Percentiles rank a stretch among this genome's conserved stretches.
Conservation (phyloP, 2,888 invertebrate species). For the Polylopha cassiicola region DNA sequence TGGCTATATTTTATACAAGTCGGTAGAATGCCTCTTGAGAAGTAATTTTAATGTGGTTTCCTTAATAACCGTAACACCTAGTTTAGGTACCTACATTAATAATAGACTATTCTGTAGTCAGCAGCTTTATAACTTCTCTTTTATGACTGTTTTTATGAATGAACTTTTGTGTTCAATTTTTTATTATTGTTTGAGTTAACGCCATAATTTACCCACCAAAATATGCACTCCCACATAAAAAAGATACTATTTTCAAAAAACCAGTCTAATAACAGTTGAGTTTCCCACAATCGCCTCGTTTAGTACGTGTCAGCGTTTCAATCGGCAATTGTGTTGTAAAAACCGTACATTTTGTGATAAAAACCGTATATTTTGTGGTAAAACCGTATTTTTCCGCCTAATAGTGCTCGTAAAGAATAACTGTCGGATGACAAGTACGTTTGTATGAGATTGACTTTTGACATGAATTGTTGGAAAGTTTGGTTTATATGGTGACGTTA, state of each 20-base stretch:
- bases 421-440: conserved; percentile 37
- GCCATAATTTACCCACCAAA: no score
- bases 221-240: no score
- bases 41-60: no score
- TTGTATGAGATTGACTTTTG: conserved; percentile 42
- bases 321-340: conserved; percentile 30
- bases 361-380: conserved; percentile 30
- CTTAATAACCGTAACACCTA: no score
- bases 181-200: background rate
- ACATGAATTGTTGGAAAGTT: conserved; percentile 27
- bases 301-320: conserved; percentile 31
- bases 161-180: no score
- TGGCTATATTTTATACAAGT: no score
- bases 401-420: conserved; percentile 33
- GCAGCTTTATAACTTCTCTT: no score
- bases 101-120: no score
- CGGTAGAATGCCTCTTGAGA: no score
- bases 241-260: conserved; percentile 7
- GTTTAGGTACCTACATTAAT: no score
- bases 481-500: conserved; percentile 38
- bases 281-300: conserved; percentile 28
- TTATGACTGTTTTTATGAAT: no score
- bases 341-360: conserved; percentile 24
- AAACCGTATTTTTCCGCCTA: conserved; percentile 26
- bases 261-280: conserved; percentile 12